Evolutionary conservation across 1,140 invertebrate genomes (phyloP).

Genomic region (Lycorma delicatula): DNA sequence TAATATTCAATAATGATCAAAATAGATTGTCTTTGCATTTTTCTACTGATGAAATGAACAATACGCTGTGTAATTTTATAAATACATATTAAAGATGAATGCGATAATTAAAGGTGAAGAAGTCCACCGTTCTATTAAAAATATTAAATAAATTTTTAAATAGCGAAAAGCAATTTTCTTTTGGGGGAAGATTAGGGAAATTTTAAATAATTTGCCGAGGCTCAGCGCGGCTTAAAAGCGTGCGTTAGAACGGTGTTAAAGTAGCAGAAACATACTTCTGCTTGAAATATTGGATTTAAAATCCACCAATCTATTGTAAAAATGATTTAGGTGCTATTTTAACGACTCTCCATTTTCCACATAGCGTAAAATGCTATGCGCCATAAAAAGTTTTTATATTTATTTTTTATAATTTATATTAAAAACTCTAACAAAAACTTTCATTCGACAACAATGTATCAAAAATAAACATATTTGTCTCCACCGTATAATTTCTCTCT

Average conservation of each 20-base stretch:
- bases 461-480: slow-evolving; percentile 22
- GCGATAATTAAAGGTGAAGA: background rate
- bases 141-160: background rate
- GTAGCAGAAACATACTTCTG: background rate
- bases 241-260: slow-evolving; percentile 9
- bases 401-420: slow-evolving; percentile 20
- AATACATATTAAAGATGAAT: background rate
- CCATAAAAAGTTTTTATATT: slow-evolving; percentile 19
- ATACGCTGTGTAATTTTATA: background rate
- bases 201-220: background rate
- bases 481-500: no score
- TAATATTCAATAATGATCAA: no score
- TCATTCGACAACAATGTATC: slow-evolving; percentile 23
- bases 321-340: slow-evolving; percentile 9
- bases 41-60: background rate
- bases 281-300: slow-evolving; percentile 6
- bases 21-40: slow-evolving; percentile 9
- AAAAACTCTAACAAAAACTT: slow-evolving; percentile 23
- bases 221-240: slow-evolving; percentile 3
- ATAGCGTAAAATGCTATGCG: slow-evolving; percentile 26
- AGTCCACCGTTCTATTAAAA: background rate
- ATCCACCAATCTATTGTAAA: slow-evolving; percentile 17
- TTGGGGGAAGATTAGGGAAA: background rate
- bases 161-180: background rate
- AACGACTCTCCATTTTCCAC: slow-evolving; percentile 26